These are phyloP conservation scores for Bugula neritina DNA, from an alignment of 2,888 invertebrate species.

Conservation along the genomic window DNA sequence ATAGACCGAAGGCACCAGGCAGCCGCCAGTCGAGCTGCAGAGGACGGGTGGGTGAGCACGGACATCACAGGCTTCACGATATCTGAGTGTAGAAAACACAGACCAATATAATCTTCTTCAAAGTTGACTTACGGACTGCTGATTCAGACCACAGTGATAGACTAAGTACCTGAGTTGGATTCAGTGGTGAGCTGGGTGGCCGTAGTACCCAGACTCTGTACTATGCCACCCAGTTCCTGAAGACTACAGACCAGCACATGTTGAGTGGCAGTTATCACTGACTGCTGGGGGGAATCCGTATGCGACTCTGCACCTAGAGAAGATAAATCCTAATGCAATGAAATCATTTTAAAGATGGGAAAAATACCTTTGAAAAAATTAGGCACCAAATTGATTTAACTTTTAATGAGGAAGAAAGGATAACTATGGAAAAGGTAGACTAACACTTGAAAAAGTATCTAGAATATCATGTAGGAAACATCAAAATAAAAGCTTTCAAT, in stretches of 20 bases:
- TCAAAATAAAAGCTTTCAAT: too few species aligned
- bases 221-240: constrained; percentile 84
- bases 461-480: too few species aligned
- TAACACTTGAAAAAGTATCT: too few species aligned
- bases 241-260: constrained; percentile 70
- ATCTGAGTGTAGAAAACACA: constrained; percentile 53
- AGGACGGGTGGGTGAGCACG: constrained; percentile 84
- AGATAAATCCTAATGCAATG: too few species aligned
- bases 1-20: constrained; percentile 90
- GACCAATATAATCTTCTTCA: too few species aligned
- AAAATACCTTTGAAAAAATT: too few species aligned
- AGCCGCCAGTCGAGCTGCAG: constrained; percentile 81
- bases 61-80: constrained; percentile 71
- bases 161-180: constrained; percentile 66
- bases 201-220: constrained; percentile 86
- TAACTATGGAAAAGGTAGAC: too few species aligned
- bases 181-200: constrained; percentile 84
- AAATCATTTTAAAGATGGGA: too few species aligned
- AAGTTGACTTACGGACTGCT: too few species aligned
- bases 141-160: neutral
- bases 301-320: constrained; percentile 29
- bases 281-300: constrained; percentile 33
- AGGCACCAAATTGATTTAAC: too few species aligned
- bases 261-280: constrained; percentile 43
- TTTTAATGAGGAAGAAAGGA: too few species aligned